These are phyloP conservation scores for Agrilus biguttatus DNA, from an alignment of 2,888 invertebrate genomes.

Conservation along the genomic window DNA sequence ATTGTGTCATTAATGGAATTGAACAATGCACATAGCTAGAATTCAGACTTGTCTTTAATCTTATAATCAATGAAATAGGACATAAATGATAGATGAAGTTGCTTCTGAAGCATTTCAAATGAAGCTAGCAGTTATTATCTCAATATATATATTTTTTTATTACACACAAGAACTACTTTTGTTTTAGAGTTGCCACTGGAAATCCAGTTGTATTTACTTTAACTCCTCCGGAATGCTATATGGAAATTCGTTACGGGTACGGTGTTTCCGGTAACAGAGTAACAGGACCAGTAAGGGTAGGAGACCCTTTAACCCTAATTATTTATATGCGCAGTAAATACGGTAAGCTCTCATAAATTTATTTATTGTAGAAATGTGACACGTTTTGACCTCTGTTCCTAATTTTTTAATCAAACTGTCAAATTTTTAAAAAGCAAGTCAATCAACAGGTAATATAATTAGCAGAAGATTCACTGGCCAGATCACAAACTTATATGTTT, in stretches of 20 bases:
- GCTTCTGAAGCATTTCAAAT: no score
- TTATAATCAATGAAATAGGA: background rate
- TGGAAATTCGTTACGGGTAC: slow-evolving; percentile 88
- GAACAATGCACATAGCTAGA: background rate
- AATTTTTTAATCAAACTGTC: no score
- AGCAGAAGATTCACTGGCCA: no score
- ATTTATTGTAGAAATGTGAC: slow-evolving; percentile 4
- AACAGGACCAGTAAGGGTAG: slow-evolving; percentile 79
- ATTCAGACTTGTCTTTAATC: background rate
- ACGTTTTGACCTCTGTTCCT: no score
- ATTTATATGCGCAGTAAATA: slow-evolving; percentile 93
- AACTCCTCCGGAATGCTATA: slow-evolving; percentile 88
- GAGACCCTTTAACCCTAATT: slow-evolving; percentile 80
- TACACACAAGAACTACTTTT: slow-evolving; percentile 1
- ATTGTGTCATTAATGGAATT: no score
- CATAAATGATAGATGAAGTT: background rate
- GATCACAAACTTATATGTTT: no score
- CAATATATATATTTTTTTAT: background rate
- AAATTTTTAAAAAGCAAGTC: no score
- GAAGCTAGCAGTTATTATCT: background rate
- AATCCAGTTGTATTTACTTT: slow-evolving; percentile 88
- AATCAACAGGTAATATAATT: no score
- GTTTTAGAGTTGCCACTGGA: slow-evolving; percentile 75
- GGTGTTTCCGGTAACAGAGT: slow-evolving; percentile 75
- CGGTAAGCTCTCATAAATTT: slow-evolving; percentile 57